Conservation (phyloP, 2,113 vertebrate species). For the Bothrops jararaca region DNA sequence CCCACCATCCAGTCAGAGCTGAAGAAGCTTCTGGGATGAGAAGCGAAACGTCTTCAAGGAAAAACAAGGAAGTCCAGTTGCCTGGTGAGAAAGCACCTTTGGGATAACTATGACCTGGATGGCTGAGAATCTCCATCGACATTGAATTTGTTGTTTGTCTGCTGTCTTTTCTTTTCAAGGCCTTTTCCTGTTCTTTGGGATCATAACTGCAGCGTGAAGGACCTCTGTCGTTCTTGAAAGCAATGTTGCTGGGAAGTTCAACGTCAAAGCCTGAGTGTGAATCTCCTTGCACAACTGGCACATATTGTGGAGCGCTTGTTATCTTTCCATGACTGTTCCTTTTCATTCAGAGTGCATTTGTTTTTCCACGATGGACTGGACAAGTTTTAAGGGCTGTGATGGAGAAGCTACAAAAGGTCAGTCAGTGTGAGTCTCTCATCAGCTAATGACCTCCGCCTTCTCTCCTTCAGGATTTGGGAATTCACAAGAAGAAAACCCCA, state of each 20-base stretch:
- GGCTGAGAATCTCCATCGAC: too few species aligned
- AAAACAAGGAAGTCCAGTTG: too few species aligned
- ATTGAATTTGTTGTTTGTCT: background rate
- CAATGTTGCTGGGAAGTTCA: background rate
- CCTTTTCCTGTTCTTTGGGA: background rate
- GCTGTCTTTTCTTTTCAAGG: background rate
- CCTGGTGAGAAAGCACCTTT: too few species aligned
- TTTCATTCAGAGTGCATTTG: background rate
- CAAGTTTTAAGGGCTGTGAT: background rate
- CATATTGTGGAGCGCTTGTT: constrained; percentile 8
- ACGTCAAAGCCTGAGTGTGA: background rate
- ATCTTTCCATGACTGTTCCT: background rate
- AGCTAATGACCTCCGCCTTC: background rate
- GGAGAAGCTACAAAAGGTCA: constrained; percentile 38
- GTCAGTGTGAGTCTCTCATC: background rate
- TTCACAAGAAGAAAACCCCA: background rate
- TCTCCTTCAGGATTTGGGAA: background rate
- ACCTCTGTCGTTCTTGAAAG: background rate
- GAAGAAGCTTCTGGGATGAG: too few species aligned
- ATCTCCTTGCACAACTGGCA: background rate
- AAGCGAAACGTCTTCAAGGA: too few species aligned
- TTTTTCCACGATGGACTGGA: background rate
- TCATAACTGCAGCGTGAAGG: background rate
- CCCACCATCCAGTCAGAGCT: too few species aligned
- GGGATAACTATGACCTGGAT: too few species aligned